Evolutionary conservation across 2,113 vertebrate species (phyloP).

Genomic region (Isichthys henryi): DNA sequence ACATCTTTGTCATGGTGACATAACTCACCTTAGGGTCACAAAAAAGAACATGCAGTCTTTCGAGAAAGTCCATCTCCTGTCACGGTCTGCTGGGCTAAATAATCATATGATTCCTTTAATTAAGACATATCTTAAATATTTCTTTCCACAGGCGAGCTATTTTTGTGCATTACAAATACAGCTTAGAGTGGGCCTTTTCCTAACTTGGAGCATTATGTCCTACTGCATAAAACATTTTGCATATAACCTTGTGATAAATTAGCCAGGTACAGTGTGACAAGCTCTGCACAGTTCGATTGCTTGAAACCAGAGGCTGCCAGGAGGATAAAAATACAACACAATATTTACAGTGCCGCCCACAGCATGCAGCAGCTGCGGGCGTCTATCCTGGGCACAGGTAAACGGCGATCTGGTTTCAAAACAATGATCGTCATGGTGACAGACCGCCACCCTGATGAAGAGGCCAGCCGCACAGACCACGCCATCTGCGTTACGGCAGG

Average conservation of each 20-base stretch:
- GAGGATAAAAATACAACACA: slow-evolving; percentile 32
- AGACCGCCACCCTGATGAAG: not conserved
- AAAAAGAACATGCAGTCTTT: not conserved
- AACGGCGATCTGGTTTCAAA: slow-evolving; percentile 38
- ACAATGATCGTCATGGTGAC: slow-evolving; percentile 23
- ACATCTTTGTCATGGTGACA: not conserved
- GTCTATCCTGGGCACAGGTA: slow-evolving; percentile 38
- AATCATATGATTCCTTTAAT: not conserved
- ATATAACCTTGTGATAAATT: slow-evolving; percentile 27
- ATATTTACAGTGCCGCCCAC: slow-evolving; percentile 27
- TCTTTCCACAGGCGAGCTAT: not conserved
- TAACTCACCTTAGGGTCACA: not conserved
- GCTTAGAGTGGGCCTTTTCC: not conserved
- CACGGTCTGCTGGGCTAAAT: not conserved
- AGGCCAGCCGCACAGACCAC: not conserved
- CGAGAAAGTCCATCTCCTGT: not conserved
- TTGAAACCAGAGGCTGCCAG: not conserved
- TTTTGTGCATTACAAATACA: not conserved
- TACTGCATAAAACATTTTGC: not conserved
- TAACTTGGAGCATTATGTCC: not conserved
- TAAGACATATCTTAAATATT: not conserved
- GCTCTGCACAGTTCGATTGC: not conserved
- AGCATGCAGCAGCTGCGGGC: slow-evolving; percentile 35
- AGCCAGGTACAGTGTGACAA: slow-evolving; percentile 16
- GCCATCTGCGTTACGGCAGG: not conserved